Conservation (phyloP, 1,140 invertebrate species). For the Asbolus verrucosus region DNA sequence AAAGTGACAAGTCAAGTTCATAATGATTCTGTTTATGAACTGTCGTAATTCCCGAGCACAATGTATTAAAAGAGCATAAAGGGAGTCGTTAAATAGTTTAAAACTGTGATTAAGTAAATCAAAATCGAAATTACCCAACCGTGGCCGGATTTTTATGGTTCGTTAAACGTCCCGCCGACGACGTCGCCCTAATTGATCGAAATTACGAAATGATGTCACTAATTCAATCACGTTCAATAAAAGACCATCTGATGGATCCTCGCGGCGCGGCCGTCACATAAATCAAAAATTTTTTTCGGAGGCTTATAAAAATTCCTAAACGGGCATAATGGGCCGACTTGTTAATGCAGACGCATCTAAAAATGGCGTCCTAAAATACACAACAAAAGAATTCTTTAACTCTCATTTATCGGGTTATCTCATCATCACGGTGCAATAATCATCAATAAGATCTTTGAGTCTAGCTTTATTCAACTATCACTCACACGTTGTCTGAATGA, state of each 20-base stretch:
- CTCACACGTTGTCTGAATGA: slow-evolving; percentile 8
- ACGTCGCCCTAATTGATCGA: slow-evolving; percentile 36
- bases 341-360: slow-evolving; percentile 6
- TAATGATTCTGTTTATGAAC: slow-evolving; percentile 34
- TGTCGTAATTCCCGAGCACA: too few species aligned
- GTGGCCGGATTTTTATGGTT: slow-evolving; percentile 37
- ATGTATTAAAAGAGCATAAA: slow-evolving; percentile 27
- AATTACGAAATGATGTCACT: slow-evolving; percentile 38
- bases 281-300: slow-evolving; percentile 29
- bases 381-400: slow-evolving; percentile 29
- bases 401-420: slow-evolving; percentile 28
- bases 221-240: slow-evolving; percentile 29
- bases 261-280: too few species aligned
- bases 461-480: slow-evolving; percentile 39
- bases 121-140: slow-evolving; percentile 24
- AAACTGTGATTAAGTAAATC: slow-evolving; percentile 30
- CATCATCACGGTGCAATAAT: slow-evolving; percentile 44
- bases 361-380: slow-evolving; percentile 8
- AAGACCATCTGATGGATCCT: slow-evolving; percentile 16
- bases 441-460: slow-evolving; percentile 40
- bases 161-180: slow-evolving; percentile 24
- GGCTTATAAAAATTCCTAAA: too few species aligned
- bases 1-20: slow-evolving; percentile 12
- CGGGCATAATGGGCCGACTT: too few species aligned
- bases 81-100: slow-evolving; percentile 31